Base-by-base conservation (phyloP, 1,140 invertebrate genomes). In the Eciton burchellii region DNA sequence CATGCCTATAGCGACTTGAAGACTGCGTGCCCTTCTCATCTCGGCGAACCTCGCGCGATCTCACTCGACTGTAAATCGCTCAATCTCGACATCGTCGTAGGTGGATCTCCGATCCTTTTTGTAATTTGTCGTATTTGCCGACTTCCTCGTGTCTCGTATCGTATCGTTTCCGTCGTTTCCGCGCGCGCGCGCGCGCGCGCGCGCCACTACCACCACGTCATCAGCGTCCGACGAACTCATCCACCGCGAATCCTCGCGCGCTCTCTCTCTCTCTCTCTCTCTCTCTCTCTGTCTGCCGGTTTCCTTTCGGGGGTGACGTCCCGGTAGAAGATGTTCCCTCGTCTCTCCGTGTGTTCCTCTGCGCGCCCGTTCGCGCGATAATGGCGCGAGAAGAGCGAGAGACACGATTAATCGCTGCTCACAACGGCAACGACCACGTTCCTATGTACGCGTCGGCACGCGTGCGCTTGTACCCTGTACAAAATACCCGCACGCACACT, bases 391-490 rank as follows among this genome's bases (percentile, higher is more conserved):
- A n/a, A n/a, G n/a, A 52, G 54, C 26, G 43, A 63, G 72, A 76
- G 63, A 76, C 72, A 76, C 63, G 52, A 76, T 63, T 43, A 63
- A 76, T 63, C 59, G 72, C 72, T 63, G 72, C 59, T 43, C 35
- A 35, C n/a, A n/a, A n/a, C n/a, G 54, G 3, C 24, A 57, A 24
- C 57, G 35, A 63, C 63, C 47, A 70, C 41, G 49, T 79, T 79
- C 63, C 74, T 79, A 79, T 81, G 68, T 54, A 81, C 54, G 77
- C 77, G 77, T 81, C 63, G 74, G 74, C 74, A 62, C 77, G 77
- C 77, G 68, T 73, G 70, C 66, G 77, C 49, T 81, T 81, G 77
- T 73, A 60, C 16, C 57, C 60, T 62, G 70, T 81, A 81, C 77
- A 81, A 73, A 81, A 73, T 81, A 81, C 29, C 70, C 68, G 73